A percentile compares a stretch with the other conserved stretches of the same genome.
phyloP scores from a whole-genome alignment of 2,113 vertebrate genomes.

The Scartelaos histophorus region DNA sequence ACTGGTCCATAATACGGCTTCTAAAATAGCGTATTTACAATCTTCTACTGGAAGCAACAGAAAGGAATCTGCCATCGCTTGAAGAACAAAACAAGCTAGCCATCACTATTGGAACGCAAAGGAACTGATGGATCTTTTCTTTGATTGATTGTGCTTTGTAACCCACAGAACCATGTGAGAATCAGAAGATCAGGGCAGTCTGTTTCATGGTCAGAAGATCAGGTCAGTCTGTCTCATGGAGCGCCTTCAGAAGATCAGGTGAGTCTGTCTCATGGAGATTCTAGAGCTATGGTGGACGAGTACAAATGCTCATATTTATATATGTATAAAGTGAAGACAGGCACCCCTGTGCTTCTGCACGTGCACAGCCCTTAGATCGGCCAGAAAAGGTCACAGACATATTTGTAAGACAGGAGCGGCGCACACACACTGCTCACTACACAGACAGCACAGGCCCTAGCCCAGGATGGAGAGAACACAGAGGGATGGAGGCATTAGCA shows the following conservation, averaged over 20 bases:
- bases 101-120: constrained; percentile 65
- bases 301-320: constrained; percentile 81
- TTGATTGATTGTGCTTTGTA: constrained; percentile 81
- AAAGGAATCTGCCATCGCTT: constrained; percentile 60
- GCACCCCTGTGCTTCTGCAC: constrained; percentile 59
- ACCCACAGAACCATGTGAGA: constrained; percentile 79
- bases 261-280: constrained; percentile 62
- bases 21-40: constrained; percentile 83
- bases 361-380: constrained; percentile 79
- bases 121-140: constrained; percentile 56
- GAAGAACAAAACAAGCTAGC: constrained; percentile 72
- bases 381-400: constrained; percentile 73
- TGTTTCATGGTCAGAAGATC: constrained; percentile 62
- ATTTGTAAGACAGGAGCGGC: constrained; percentile 77
- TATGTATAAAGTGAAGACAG: constrained; percentile 81
- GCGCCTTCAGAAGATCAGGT: constrained; percentile 68
- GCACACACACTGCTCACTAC: constrained; percentile 49
- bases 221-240: constrained; percentile 42
- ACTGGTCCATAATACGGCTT: constrained; percentile 72
- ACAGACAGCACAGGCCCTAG: constrained; percentile 17
- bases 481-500: not conserved
- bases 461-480: not conserved
- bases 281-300: constrained; percentile 74
- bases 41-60: constrained; percentile 73
- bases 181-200: constrained; percentile 49